These are phyloP conservation scores for Caenorhabditis drosophilae DNA, from an alignment of 2,888 invertebrate species.

Conservation along the genomic window DNA sequence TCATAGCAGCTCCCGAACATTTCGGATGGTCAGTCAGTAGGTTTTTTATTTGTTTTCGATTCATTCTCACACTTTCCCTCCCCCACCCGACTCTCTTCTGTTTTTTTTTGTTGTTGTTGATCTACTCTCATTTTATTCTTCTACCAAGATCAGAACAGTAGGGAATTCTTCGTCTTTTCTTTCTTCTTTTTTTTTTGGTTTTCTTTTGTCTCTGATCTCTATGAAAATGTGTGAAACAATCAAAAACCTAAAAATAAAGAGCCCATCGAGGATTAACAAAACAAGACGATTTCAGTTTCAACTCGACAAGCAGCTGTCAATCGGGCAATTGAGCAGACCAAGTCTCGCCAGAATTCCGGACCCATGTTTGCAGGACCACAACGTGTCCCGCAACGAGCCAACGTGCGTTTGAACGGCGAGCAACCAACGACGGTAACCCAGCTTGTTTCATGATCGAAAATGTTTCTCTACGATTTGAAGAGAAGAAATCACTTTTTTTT, in stretches of 20 bases:
- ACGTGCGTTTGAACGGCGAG: conserved; percentile 46
- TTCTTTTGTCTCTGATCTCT: not conserved
- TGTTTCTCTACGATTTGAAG: too few species aligned
- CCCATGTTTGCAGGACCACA: conserved; percentile 30
- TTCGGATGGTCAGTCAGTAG: too few species aligned
- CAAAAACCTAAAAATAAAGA: not conserved
- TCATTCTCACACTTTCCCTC: not conserved
- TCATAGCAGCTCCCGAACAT: too few species aligned
- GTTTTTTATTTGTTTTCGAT: not conserved
- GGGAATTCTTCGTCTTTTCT: not conserved
- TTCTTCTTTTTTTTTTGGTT: not conserved
- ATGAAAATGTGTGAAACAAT: not conserved
- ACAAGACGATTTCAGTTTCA: not conserved
- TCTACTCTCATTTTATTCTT: conserved; percentile 24
- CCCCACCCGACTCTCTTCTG: conserved; percentile 8
- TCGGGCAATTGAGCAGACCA: conserved; percentile 53
- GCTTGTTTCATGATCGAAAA: too few species aligned
- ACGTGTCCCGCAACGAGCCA: conserved; percentile 38
- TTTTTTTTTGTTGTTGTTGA: conserved; percentile 27
- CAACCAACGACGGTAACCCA: conserved; percentile 43
- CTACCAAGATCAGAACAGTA: not conserved
- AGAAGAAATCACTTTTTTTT: too few species aligned
- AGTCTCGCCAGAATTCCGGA: conserved; percentile 40
- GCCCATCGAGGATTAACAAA: conserved; percentile 16
- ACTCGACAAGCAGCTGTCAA: conserved; percentile 51